These are phyloP conservation scores for Hydrotaea cyrtoneurina DNA, from an alignment of 2,888 invertebrate species.

Conservation along the genomic window DNA sequence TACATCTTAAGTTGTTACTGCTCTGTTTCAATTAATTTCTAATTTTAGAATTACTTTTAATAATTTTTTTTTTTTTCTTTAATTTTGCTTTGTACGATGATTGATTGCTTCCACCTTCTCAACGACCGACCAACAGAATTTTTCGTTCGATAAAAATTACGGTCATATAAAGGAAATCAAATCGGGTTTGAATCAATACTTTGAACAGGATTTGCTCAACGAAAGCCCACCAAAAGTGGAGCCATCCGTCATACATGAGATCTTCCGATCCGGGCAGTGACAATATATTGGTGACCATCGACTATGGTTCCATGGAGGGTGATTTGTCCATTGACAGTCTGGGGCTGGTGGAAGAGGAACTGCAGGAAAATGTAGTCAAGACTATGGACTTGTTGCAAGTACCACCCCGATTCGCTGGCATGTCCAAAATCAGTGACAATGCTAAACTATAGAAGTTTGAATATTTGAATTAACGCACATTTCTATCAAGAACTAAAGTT, in stretches of 20 bases:
- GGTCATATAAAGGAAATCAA: constrained; percentile 50
- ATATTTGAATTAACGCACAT: constrained; percentile 58
- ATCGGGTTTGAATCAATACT: constrained; percentile 58
- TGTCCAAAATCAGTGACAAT: constrained; percentile 40
- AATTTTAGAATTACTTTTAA: constrained; percentile 44
- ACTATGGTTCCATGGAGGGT: constrained; percentile 75
- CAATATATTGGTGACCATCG: constrained; percentile 76
- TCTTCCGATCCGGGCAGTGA: constrained; percentile 72
- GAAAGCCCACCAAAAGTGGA: constrained; percentile 9
- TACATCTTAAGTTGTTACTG: constrained; percentile 56
- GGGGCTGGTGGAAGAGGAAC: not conserved
- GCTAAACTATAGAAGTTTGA: constrained; percentile 60
- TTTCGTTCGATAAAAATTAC: constrained; percentile 65
- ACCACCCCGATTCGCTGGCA: not conserved
- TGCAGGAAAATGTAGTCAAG: not conserved
- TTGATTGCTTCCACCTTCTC: constrained; percentile 38
- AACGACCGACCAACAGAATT: constrained; percentile 55
- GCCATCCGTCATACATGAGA: constrained; percentile 48
- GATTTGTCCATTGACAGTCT: constrained; percentile 38
- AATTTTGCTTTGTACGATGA: constrained; percentile 56
- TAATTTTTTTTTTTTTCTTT: constrained; percentile 54
- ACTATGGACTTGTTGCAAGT: constrained; percentile 11
- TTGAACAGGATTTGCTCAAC: constrained; percentile 51
- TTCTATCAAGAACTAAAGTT: not conserved
- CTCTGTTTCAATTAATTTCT: constrained; percentile 14